phyloP scores from a whole-genome alignment of 1,140 invertebrate genomes.

The Philotrypesis tridentata region DNA sequence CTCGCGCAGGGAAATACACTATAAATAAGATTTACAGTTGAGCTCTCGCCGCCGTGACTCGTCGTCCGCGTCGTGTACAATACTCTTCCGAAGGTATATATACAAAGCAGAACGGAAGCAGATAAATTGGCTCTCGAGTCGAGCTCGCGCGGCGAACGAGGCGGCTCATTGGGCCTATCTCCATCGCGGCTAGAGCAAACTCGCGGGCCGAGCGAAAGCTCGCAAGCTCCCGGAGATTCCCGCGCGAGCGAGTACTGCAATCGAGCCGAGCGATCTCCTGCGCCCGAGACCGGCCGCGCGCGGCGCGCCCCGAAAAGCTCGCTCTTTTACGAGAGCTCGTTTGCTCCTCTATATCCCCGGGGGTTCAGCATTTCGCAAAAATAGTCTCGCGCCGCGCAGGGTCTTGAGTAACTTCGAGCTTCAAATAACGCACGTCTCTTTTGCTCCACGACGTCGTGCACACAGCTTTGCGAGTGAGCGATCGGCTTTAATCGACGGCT shows the following conservation, averaged over 20 bases:
- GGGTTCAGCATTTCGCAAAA: neutral
- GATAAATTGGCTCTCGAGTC: neutral
- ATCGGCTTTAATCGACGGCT: too few relatives aligned
- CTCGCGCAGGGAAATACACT: too few relatives aligned
- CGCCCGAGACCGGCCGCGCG: too few relatives aligned
- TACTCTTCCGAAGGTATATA: neutral
- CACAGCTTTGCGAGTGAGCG: too few relatives aligned
- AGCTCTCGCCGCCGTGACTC: neutral
- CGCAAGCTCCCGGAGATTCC: neutral
- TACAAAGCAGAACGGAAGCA: neutral
- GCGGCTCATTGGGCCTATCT: neutral
- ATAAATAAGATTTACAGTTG: neutral
- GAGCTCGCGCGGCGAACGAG: neutral
- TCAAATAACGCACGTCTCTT: too few relatives aligned
- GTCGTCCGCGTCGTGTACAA: too few relatives aligned
- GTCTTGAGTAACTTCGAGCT: too few relatives aligned
- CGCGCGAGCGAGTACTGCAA: too few relatives aligned
- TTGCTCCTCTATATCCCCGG: too few relatives aligned
- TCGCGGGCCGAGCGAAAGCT: neutral
- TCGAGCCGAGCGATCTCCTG: neutral
- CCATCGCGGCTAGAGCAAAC: neutral
- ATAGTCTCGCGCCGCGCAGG: too few relatives aligned
- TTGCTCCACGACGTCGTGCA: too few relatives aligned
- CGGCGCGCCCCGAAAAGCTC: neutral
- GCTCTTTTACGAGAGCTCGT: slow-evolving; percentile 21